phyloP scores from a whole-genome alignment of 2,113 vertebrate species.

The Sceloporus tristichus region DNA sequence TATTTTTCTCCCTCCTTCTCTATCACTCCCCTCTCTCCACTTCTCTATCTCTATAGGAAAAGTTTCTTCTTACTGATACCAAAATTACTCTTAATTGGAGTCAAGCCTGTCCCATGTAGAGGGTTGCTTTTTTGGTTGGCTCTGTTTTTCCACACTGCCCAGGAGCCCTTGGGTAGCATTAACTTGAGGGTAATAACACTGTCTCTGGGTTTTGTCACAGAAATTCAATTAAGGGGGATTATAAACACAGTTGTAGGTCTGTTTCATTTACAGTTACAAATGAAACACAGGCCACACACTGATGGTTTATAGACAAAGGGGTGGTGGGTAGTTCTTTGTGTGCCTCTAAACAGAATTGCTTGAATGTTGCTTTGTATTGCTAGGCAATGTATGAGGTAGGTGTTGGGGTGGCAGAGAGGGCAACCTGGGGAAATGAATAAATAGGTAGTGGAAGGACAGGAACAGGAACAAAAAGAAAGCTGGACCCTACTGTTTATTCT shows the following conservation, averaged over 20 bases:
- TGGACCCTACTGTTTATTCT: slow-evolving; percentile 52
- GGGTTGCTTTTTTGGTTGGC: slow-evolving; percentile 52
- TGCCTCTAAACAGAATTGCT: slow-evolving; percentile 52
- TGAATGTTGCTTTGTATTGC: slow-evolving; percentile 63
- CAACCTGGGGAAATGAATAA: slow-evolving; percentile 51
- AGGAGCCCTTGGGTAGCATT: slow-evolving; percentile 68
- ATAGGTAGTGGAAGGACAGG: slow-evolving; percentile 29
- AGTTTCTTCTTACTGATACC: slow-evolving; percentile 52
- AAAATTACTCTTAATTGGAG: slow-evolving; percentile 45
- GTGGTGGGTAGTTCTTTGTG: slow-evolving; percentile 57
- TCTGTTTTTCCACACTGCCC: slow-evolving; percentile 69
- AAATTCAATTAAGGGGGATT: slow-evolving; percentile 79
- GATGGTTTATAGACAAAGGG: slow-evolving; percentile 65
- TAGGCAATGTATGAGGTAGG: slow-evolving; percentile 37
- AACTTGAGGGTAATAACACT: slow-evolving; percentile 73
- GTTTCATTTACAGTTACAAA: slow-evolving; percentile 79
- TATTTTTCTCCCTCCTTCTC: slow-evolving; percentile 32
- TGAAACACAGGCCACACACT: slow-evolving; percentile 76
- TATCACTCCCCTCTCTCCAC: fast-evolving
- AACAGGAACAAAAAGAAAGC: slow-evolving; percentile 50
- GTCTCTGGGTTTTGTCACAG: slow-evolving; percentile 76
- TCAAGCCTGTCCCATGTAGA: slow-evolving; percentile 47
- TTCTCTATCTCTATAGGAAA: background rate
- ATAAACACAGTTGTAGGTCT: slow-evolving; percentile 75
- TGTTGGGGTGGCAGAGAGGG: slow-evolving; percentile 10